Base-by-base conservation (phyloP, 2,113 vertebrate species). In the Taurulus bubalis region DNA sequence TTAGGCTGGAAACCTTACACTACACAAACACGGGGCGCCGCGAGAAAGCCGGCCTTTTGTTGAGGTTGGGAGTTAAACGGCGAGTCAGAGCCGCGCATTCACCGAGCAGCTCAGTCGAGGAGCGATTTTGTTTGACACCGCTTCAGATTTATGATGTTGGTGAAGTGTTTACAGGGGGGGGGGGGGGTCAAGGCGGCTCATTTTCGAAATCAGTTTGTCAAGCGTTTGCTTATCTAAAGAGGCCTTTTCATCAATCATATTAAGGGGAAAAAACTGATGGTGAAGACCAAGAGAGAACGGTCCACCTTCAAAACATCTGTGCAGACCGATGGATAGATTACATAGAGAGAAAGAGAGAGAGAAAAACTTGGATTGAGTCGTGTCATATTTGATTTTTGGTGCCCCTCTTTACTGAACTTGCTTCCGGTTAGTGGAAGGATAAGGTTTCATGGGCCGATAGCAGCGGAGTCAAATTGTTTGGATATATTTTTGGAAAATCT, bases 41-140 rank as follows among this genome's bases (percentile, higher is more conserved):
- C 92, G 91, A 96, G 96, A 97, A 97, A 96, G 95, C 91, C 68
- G 93, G 93, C 91, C 95, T 95, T 96, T 97, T 93, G 93, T 94
- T 81, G 89, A 92, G 88, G 87, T 90, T 89, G 84, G 72, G 86
- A 58, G 63, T 82, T 80, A 92, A 87, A 89, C 85, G 79, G 79
- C 78, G 3, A 88, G 90, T 86, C 86, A 71, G 83, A 75, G 83
- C 79, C 55, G 85, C 65, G 47, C 69, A 60, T 82, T 90, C 84
- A 82, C 58, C 2, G 78, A 86, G 84, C 81, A 18, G 75, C 84
- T 87, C 82, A 45, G 77, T 89, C 78, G 66, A 82, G 83, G 84
- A 92, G 78, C 79, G 84, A 68, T 89, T 87, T 62, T 90, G 90
- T 93, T 91, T 94, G 93, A 94, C 92, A 87, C 82, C 14, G 78